Percentiles rank a stretch among this genome's conserved stretches.
Conservation (phyloP, 2,113 vertebrate species). For the Numenius arquata region DNA sequence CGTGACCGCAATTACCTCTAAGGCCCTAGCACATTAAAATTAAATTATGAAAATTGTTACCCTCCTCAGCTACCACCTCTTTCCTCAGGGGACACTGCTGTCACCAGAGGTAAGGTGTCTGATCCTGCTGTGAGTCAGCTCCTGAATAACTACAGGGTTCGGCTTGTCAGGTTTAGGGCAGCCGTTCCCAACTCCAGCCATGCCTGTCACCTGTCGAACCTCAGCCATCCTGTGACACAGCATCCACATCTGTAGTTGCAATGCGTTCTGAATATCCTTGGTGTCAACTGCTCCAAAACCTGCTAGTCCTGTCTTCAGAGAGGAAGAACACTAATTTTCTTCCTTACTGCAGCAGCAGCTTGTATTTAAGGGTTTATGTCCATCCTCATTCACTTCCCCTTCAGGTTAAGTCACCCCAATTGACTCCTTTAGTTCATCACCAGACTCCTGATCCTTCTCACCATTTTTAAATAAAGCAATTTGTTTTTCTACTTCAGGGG, state of each 20-base stretch:
- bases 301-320: background rate
- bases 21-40: background rate
- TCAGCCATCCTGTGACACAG: background rate
- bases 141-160: background rate
- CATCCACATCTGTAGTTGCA: background rate
- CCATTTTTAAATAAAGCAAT: background rate
- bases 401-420: background rate
- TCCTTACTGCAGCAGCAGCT: background rate
- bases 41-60: background rate
- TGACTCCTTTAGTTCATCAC: background rate
- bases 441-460: background rate
- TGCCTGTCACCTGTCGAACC: background rate
- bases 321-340: background rate
- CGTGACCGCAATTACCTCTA: background rate
- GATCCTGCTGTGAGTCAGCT: background rate
- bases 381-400: background rate
- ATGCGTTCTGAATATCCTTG: background rate
- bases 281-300: background rate
- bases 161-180: background rate
- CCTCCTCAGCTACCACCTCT: background rate
- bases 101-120: background rate
- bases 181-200: background rate
- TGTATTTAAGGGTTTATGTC: background rate
- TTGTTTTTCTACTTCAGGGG: background rate
- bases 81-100: background rate